Evolutionary conservation across 1,140 invertebrate species (phyloP), one percentile per base, ranked within the genome.

Genomic region (Meteorus sp.): DNA sequence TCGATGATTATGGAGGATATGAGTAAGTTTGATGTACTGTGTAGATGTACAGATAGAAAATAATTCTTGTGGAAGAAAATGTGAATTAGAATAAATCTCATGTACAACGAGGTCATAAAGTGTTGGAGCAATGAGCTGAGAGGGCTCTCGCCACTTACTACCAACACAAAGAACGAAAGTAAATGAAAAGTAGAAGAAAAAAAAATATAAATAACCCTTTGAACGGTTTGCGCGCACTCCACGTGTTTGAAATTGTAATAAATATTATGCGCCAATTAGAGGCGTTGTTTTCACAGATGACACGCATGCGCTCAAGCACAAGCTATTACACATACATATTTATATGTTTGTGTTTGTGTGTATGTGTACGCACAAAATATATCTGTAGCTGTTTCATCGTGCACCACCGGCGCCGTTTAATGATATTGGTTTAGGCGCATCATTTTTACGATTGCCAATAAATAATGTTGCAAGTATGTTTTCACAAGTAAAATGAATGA

Each of bases 231-330:
- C 13, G 9, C 25, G 56, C 31, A 44, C 55, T 69, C n/a, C 72
- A 72, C 66, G 67, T 73, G 71, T 72, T 74, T 68, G 61, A 64
- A 64, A 72, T 73, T 66, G 69, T 68, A 70, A 73, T 74, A 73
- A 74, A 74, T 69, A 73, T 68, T 45, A 44, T 35, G 50, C 51
- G 61, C 65, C 61, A 65, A 73, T 72, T 69, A 66, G 39, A 62
- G 56, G 56, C 51, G 57, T 62, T 74, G 72, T 73, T 74, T 74
- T 73, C 63, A 73, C 71, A 74, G 72, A 74, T 71, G 72, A 73
- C 57, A 68, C 56, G 56, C 56, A 56, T 56, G 37, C 22, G 35
- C 13, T 43, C n/a, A n/a, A n/a, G n/a, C n/a, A n/a, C n/a, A n/a
- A n/a, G n/a, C n/a, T n/a, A n/a, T n/a, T n/a, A n/a, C n/a, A n/a